Percentiles rank a stretch among this genome's conserved stretches.
Conservation (phyloP, 2,888 invertebrate genomes). For the Danaus chrysippus region DNA sequence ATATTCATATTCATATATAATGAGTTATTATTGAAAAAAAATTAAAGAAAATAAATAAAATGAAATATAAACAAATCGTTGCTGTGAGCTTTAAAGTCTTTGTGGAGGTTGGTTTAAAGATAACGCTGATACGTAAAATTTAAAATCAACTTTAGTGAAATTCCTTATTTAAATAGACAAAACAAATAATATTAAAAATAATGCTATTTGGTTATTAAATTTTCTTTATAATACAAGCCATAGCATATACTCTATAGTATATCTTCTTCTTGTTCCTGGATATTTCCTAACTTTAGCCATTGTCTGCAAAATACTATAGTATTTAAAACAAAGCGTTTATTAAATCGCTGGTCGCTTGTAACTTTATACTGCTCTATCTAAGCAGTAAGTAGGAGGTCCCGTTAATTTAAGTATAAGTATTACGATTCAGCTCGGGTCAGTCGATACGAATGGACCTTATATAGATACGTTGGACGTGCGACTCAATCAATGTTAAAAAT, state of each 20-base stretch:
- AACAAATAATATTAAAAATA: no score
- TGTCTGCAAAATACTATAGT: no score
- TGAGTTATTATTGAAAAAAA: constrained; percentile 9
- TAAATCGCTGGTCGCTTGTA: constrained; percentile 17
- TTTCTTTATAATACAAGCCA: no score
- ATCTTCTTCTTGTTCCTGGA: no score
- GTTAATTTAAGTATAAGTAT: constrained; percentile 58
- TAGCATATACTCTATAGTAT: no score
- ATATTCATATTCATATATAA: constrained; percentile 2
- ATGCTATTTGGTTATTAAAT: no score
- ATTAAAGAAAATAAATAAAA: constrained; percentile 50
- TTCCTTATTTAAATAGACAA: not conserved
- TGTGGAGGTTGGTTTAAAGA: constrained; percentile 41
- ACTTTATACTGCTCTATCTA: constrained; percentile 36
- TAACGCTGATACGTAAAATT: constrained; percentile 35
- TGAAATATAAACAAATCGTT: constrained; percentile 62
- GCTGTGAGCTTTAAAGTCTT: constrained; percentile 54
- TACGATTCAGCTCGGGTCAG: constrained; percentile 52
- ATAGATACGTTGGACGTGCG: constrained; percentile 39
- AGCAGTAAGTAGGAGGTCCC: constrained; percentile 48
- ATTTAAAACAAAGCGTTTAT: not conserved
- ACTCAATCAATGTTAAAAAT: constrained; percentile 3
- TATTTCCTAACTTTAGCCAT: no score
- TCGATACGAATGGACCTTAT: constrained; percentile 53
- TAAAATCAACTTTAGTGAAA: not conserved